phyloP scores from a whole-genome alignment of 1,140 invertebrate genomes.

The Trissolcus basalis region DNA sequence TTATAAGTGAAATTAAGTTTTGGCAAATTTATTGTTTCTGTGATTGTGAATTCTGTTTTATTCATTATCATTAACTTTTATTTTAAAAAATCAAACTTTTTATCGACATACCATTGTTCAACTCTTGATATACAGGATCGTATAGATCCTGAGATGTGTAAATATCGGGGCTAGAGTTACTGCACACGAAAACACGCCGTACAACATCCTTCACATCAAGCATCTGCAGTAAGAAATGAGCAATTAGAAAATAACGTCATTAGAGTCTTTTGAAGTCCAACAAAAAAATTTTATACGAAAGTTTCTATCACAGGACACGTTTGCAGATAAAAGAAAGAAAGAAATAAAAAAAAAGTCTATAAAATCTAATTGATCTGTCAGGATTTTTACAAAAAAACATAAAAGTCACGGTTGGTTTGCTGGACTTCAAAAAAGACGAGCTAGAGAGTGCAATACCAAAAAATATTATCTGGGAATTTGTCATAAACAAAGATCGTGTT shows the following conservation, averaged over 20 bases:
- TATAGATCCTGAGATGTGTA: slow-evolving; percentile 82
- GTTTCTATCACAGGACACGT: neutral
- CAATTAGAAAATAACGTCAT: slow-evolving; percentile 53
- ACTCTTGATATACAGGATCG: slow-evolving; percentile 84
- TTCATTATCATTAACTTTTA: too few relatives aligned
- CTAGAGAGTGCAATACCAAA: too few relatives aligned
- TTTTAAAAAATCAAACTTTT: too few relatives aligned
- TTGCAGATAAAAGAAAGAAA: neutral
- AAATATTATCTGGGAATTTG: too few relatives aligned
- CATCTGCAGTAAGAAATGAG: slow-evolving; percentile 78
- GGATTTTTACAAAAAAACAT: too few relatives aligned
- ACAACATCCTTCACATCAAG: slow-evolving; percentile 78
- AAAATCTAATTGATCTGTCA: too few relatives aligned
- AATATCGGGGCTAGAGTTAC: slow-evolving; percentile 82
- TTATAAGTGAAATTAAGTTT: too few relatives aligned
- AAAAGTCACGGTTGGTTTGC: too few relatives aligned
- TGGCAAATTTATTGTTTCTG: too few relatives aligned
- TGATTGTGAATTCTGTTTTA: too few relatives aligned
- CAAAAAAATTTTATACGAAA: neutral
- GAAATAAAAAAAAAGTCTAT: neutral
- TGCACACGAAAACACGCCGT: slow-evolving; percentile 79
- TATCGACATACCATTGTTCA: slow-evolving; percentile 77
- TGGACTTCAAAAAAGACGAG: too few relatives aligned
- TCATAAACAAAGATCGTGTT: neutral
- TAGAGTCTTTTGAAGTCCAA: slow-evolving; percentile 3